Percentiles rank a stretch among this genome's conserved stretches.
These are phyloP conservation scores for Leptothorax acervorum DNA, from an alignment of 2,888 invertebrate species.

Conservation along the genomic window DNA sequence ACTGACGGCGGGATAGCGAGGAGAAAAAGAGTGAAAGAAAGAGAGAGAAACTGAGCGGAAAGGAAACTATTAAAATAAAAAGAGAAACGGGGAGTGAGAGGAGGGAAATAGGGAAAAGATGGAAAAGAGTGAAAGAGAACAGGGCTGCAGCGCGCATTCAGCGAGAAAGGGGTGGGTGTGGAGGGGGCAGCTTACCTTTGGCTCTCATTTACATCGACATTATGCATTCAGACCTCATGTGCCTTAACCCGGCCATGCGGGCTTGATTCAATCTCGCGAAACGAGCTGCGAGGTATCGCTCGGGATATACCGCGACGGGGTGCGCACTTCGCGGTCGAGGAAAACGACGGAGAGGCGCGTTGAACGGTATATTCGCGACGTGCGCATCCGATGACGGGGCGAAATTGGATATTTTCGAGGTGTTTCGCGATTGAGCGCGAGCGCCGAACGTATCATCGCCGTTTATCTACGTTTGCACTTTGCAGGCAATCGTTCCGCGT, in stretches of 20 bases:
- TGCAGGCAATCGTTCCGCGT: conserved; percentile 27
- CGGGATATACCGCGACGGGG: conserved; percentile 7
- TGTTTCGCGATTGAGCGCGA: conserved; percentile 29
- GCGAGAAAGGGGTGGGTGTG: no score
- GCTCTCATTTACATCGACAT: conserved; percentile 76
- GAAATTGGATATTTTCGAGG: conserved; percentile 47
- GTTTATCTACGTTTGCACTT: conserved; percentile 36
- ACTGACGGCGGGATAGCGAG: conserved; percentile 57
- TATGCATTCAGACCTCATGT: conserved; percentile 76
- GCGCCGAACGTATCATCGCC: conserved; percentile 17
- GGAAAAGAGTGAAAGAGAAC: conserved; percentile 39
- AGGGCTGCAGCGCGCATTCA: conserved; percentile 16
- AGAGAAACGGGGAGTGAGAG: background rate
- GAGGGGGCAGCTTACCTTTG: conserved; percentile 64
- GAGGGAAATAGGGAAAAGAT: conserved; percentile 29
- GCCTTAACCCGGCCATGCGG: conserved; percentile 68
- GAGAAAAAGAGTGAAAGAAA: conserved; percentile 20
- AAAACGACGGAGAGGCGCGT: conserved; percentile 20
- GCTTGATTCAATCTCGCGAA: conserved; percentile 74
- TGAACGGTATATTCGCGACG: conserved; percentile 6
- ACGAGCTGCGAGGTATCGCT: conserved; percentile 65
- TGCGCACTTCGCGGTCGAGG: conserved; percentile 35
- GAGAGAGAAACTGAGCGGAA: conserved; percentile 26
- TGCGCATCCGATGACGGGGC: conserved; percentile 9
- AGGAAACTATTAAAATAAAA: conserved; percentile 54